Evolutionary conservation across 2,797 vertebrate genomes (phyloP), one percentile per base, ranked within the genome.

Genomic region (Mormyrops attenuatus): DNA sequence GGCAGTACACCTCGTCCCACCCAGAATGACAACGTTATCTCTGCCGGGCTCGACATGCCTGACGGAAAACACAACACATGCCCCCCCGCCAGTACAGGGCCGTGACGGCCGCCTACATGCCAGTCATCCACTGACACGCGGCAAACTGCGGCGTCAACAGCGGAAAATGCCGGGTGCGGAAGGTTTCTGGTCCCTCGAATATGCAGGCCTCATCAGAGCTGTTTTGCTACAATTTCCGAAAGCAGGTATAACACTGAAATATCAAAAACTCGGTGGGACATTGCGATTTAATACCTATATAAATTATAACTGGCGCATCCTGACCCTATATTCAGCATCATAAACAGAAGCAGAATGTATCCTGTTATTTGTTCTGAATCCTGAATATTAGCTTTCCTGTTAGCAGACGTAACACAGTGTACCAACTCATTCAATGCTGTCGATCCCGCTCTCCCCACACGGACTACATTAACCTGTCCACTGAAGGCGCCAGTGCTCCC

Each of bases 1-100:
- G 92, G 94, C 95, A 92, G 93, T 38, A 88, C 94, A 95, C 94
- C 94, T 95, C 94, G 93, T 86, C 60, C 92, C 90, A 90, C 92
- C 93, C 90, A 80, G 63, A 91, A 57, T 30, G 88, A 90, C 52
- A 52, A 73, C 90, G 53, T 92, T 94, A 93, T 93, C 92, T 93
- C 50, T 13, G 38, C 77, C 52, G 41, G 88, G 73, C 91, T 90
- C 90, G 90, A 80, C 90, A 89, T 88, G 90, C 90, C 88, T 85
- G 90, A 90, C 87, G 93, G 92, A 92, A 93, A 93, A 91, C 17
- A 91, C 90, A 91, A 92, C 89, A 91, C 34, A 84, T 11, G 15
- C n/a, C 47, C 88, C 30, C 69, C 73, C 87, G 7, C 20, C 89
- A 44, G 87, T 60, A 90, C 69, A 89, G 73, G 41, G 38, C 8